Base-by-base conservation (phyloP, 2,888 invertebrate genomes). In the Tipula confusa region DNA sequence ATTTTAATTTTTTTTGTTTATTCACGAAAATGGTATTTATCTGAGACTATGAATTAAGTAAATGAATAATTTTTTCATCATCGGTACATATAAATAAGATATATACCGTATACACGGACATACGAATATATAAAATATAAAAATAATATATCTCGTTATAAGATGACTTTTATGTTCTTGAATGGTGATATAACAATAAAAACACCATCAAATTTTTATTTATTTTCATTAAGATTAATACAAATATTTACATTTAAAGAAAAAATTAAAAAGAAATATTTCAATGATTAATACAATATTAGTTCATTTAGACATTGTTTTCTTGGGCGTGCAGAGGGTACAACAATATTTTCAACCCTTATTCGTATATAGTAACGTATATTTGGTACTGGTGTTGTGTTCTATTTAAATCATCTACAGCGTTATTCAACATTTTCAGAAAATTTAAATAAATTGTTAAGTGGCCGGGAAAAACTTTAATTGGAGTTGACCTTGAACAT, bases 121-220 rank as follows among this genome's bases (percentile, higher is more conserved):
- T 43, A 43, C 43, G 43, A 80, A 80, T 28, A 28, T 29, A 79
- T 28, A 5, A 79, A 79, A 79, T 28, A 29, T 79, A 29, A 79
- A 11, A 79, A 79, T 29, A 29, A 29, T 64, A 64, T 29, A 80
- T 80, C 29, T 80, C 80, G 80, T 80, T 80, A n/a, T n/a, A 80
- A 80, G 80, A 80, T 80, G 80, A 80, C 80, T 80, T 80, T 29
- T 80, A 80, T 29, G 80, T 80, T 80, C 80, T 80, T 80, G 29
- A 80, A 80, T 80, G 80, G 80, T 80, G 80, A 80, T 80, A 80
- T 80, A 80, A 80, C 80, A 29, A 80, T 80, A 80, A 29, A 80
- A 80, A 80, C 80, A 80, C 80, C 80, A 80, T 80, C 80, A 31
- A 80, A 29, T 80, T 80, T 80, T 29, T 80, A 31, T 80, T 80